phyloP scores from a whole-genome alignment of 2,888 invertebrate species.

The Andricus curvator region DNA sequence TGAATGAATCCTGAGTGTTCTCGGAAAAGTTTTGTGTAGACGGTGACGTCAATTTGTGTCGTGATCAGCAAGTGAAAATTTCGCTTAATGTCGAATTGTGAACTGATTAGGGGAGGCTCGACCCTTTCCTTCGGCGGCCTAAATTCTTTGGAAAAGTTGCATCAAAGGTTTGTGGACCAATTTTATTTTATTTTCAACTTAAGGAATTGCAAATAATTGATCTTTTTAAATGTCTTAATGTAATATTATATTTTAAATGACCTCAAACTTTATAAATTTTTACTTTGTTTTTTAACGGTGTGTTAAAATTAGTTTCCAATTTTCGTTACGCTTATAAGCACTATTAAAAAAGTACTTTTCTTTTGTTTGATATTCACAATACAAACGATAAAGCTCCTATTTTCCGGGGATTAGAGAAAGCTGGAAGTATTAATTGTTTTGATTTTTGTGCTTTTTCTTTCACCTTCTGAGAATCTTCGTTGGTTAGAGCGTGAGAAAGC shows the following conservation, averaged over 20 bases:
- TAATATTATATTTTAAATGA: no score
- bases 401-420: background rate
- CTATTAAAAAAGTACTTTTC: no score
- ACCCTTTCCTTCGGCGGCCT: background rate
- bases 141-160: background rate
- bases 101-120: background rate
- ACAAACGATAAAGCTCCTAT: background rate
- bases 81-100: slow-evolving; percentile 5
- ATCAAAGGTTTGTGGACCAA: background rate
- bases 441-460: slow-evolving; percentile 42
- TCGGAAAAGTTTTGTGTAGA: background rate
- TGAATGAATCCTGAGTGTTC: no score
- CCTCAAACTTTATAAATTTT: no score
- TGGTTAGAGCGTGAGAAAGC: slow-evolving; percentile 1
- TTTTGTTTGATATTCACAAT: background rate
- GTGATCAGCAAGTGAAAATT: background rate
- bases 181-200: no score
- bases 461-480: slow-evolving; percentile 36
- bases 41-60: background rate
- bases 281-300: no score
- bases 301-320: no score
- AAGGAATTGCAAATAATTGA: no score
- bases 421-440: slow-evolving; percentile 31
- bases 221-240: no score
- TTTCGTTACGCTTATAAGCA: no score